Evolutionary conservation across 2,113 vertebrate genomes (phyloP).

Genomic region (Penelope pileata): DNA sequence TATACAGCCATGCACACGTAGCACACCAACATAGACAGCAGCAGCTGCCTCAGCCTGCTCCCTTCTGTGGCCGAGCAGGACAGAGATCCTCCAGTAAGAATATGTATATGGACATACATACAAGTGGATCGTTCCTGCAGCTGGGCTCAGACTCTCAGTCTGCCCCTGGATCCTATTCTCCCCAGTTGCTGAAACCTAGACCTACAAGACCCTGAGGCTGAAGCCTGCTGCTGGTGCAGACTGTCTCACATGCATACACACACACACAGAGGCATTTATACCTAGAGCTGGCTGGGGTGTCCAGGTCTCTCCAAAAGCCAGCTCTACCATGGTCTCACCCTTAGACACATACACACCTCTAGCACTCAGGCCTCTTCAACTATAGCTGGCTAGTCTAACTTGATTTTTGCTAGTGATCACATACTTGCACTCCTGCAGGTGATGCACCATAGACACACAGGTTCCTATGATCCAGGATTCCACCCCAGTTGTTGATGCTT

Average conservation of each 20-base stretch:
- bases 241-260: rapidly evolving
- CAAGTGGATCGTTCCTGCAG: neutral
- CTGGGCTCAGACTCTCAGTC: neutral
- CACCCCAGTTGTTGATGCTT: neutral
- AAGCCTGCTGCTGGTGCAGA: neutral
- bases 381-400: neutral
- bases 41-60: neutral
- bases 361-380: neutral
- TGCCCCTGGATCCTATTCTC: neutral
- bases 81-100: neutral
- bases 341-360: neutral
- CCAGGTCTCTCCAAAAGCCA: rapidly evolving
- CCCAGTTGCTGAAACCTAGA: neutral
- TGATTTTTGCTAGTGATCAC: neutral
- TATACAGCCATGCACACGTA: neutral
- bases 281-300: neutral
- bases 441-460: rapidly evolving
- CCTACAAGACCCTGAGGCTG: neutral
- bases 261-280: neutral
- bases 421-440: neutral
- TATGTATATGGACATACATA: neutral
- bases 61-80: neutral
- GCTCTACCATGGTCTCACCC: neutral
- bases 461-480: neutral
- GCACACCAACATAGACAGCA: neutral